Evolutionary conservation across 2,888 invertebrate genomes (phyloP), one percentile per base, ranked within the genome.

Genomic region (Euproctis similis): DNA sequence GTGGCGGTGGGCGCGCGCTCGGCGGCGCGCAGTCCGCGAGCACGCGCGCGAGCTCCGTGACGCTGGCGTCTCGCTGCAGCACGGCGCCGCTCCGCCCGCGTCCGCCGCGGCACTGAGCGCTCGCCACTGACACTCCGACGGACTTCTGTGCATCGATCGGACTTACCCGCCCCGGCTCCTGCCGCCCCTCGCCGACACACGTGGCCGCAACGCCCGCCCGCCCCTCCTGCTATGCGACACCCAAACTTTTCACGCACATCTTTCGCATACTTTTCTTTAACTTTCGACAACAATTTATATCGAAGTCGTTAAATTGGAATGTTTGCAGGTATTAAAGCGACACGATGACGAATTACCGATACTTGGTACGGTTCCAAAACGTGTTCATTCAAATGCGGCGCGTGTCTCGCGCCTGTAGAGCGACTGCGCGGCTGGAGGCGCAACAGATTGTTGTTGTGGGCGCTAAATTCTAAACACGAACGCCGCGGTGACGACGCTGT

Each of bases 61-160:
- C n/a, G n/a, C n/a, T n/a, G n/a, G 56, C 55, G 62, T 53, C 53
- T 62, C 59, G 59, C 44, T 64, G 68, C 72, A 72, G 69, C 73
- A 60, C 71, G 69, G 70, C 73, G 74, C 76, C 78, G 75, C 78
- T 73, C 71, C 69, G 69, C 77, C 73, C 69, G 78, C 80, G 71
- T 67, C 67, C 67, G 64, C 68, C 77, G 76, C 76, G 78, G 74
- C 74, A 78, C 80, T 78, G 73, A n/a, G n/a, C n/a, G n/a, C n/a
- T n/a, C n/a, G n/a, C n/a, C n/a, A n/a, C n/a, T n/a, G n/a, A n/a
- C n/a, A n/a, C n/a, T n/a, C n/a, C n/a, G n/a, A 56, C 66, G 63
- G 54, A 51, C 69, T 50, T 43, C 54, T 57, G 53, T 53, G 51
- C 68, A 74, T 74, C 77, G 76, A 74, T 74, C 72, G 55, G 42